Percentiles rank a stretch among this genome's conserved stretches.
phyloP scores from a whole-genome alignment of 2,888 invertebrate species.

The Dryomyza anilis region DNA sequence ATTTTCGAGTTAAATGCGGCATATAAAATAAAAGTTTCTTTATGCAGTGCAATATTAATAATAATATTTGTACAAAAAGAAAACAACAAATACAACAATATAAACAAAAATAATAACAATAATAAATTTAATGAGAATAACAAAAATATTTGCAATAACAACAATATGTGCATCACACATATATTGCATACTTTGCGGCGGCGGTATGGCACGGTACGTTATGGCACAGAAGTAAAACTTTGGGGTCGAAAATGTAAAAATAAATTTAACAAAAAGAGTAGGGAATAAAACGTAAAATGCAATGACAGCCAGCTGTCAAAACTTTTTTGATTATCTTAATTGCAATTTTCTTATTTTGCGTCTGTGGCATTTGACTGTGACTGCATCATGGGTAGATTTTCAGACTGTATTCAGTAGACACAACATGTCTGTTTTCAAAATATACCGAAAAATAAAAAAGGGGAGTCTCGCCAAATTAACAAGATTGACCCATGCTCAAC shows the following conservation, averaged over 20 bases:
- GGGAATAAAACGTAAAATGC: constrained; percentile 11
- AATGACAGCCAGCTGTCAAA: constrained; percentile 38
- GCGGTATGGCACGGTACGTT: constrained; percentile 1
- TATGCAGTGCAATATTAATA: no score
- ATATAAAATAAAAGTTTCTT: no score
- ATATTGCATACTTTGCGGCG: constrained; percentile 35
- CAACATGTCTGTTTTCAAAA: not conserved
- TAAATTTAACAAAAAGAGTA: not conserved
- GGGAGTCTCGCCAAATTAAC: constrained; percentile 25
- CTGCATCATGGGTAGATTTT: no score
- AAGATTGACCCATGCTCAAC: constrained; percentile 18
- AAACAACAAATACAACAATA: not conserved
- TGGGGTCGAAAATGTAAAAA: not conserved
- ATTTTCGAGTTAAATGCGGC: no score
- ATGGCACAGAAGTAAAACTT: not conserved
- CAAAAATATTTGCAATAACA: no score
- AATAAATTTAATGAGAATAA: no score
- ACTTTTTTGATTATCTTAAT: constrained; percentile 45
- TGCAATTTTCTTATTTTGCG: constrained; percentile 32
- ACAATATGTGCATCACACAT: no score
- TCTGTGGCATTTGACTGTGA: not conserved
- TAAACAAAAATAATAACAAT: not conserved
- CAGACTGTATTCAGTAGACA: no score
- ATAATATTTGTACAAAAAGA: no score
- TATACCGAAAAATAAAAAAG: not conserved